Evolutionary conservation across 2,888 invertebrate species (phyloP).

Genomic region (Amphiduros pacificus): DNA sequence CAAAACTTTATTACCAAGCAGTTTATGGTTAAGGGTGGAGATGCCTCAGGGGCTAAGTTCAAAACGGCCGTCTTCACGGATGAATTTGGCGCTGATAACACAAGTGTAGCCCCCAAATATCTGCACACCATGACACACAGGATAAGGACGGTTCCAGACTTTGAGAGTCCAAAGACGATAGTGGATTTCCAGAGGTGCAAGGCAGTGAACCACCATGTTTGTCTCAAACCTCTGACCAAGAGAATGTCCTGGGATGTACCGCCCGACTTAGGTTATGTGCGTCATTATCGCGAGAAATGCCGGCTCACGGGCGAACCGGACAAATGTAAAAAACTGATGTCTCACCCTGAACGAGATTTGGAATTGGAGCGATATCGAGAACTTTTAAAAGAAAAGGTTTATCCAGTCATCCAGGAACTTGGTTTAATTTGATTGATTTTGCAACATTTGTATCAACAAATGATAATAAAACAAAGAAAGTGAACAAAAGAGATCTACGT

Average conservation of each 20-base stretch:
- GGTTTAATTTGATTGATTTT: no score
- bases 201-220: slow-evolving; percentile 5
- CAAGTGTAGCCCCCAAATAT: neutral
- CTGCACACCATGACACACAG: slow-evolving; percentile 6
- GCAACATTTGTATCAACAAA: no score
- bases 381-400: no score
- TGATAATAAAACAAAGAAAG: no score
- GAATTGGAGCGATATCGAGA: no score
- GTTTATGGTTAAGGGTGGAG: neutral
- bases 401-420: no score
- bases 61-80: slow-evolving; percentile 8
- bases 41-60: neutral
- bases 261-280: slow-evolving; percentile 2
- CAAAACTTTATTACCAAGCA: neutral
- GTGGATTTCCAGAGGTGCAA: neutral
- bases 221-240: neutral
- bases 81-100: neutral
- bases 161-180: slow-evolving; percentile 14
- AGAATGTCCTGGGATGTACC: neutral
- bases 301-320: slow-evolving; percentile 14
- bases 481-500: no score
- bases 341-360: neutral
- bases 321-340: slow-evolving; percentile 6
- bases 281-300: slow-evolving; percentile 6
- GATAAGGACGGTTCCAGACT: slow-evolving; percentile 8